Base-by-base conservation (phyloP, 2,888 invertebrate species). In the Drosophila atroscutellata region DNA sequence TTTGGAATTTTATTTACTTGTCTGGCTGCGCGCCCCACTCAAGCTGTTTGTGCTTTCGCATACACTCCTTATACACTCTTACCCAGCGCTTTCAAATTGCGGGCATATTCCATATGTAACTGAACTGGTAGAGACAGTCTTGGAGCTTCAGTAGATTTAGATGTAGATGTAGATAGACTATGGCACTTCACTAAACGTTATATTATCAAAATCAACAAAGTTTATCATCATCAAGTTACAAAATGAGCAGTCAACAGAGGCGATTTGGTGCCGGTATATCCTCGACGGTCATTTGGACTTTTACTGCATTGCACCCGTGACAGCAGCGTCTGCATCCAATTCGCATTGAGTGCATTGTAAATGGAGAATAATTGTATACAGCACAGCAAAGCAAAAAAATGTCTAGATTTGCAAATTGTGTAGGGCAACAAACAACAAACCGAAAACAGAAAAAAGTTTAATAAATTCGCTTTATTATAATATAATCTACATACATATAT, bases 331-430 rank as follows among this genome's bases (percentile, higher is more conserved):
- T 60, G 65, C 75, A 72, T 74, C 50, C 75, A 80, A 69, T 77
- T 75, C 59, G 77, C 79, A 72, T 77, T 75, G 85, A 84, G 81
- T 87, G 89, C 89, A 87, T 87, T 87, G 87, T 89, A 84, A 86
- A 89, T 86, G 87, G 79, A 85, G 80, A 83, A 89, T 86, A 86
- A 86, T 89, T 86, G 87, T 79, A 84, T 89, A 81, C 85, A 79
- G 76, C 72, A 76, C 63, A 28, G 37, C 13, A 37, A 55, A 45
- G 45, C 37, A 55, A 55, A 36, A 28, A 34, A 42, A 28, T 18
- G 68, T 70, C 47, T 65, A 72, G 89, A 83, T 81, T 88, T 86
- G 70, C 60, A 78, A 79, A 84, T 79, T 76, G 74, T 70, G 66
- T 71, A 78, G 81, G 58, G 67, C 80, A 72, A 54, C 64, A 74